Conservation (phyloP, 2,797 vertebrate species). For the Myotis vivesi region DNA sequence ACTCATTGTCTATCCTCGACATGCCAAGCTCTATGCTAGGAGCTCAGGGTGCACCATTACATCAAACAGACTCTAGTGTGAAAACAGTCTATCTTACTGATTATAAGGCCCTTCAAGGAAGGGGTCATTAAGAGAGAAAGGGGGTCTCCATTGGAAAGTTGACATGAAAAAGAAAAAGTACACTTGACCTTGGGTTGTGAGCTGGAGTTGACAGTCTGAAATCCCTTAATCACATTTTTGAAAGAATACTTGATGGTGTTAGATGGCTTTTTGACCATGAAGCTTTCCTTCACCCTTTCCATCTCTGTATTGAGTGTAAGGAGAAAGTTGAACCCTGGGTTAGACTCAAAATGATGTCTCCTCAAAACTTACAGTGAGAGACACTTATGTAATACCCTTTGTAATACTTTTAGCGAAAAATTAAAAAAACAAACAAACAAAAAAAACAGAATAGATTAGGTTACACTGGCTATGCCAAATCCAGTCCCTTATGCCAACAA, state of each 20-base stretch:
- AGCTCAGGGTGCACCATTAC: background rate
- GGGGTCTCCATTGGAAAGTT: background rate
- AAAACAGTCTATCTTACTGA: background rate
- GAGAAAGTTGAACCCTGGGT: background rate
- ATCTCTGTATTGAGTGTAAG: background rate
- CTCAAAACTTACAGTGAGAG: background rate
- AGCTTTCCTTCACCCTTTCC: background rate
- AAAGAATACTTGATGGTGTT: background rate
- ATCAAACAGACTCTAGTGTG: background rate
- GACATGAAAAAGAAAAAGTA: background rate
- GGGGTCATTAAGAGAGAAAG: background rate
- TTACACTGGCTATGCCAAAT: background rate
- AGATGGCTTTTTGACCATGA: background rate
- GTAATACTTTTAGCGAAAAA: too few relatives aligned
- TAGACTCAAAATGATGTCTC: background rate
- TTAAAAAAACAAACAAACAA: too few relatives aligned
- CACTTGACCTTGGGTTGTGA: background rate
- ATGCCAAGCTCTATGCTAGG: background rate
- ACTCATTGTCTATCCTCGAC: background rate
- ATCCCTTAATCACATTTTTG: background rate
- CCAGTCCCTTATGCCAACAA: background rate
- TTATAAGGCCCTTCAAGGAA: background rate
- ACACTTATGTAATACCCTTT: too few relatives aligned
- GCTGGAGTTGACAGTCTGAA: background rate
- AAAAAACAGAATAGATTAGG: background rate